Conservation (phyloP, 2,797 vertebrate species). For the Micromesistius poutassou region DNA sequence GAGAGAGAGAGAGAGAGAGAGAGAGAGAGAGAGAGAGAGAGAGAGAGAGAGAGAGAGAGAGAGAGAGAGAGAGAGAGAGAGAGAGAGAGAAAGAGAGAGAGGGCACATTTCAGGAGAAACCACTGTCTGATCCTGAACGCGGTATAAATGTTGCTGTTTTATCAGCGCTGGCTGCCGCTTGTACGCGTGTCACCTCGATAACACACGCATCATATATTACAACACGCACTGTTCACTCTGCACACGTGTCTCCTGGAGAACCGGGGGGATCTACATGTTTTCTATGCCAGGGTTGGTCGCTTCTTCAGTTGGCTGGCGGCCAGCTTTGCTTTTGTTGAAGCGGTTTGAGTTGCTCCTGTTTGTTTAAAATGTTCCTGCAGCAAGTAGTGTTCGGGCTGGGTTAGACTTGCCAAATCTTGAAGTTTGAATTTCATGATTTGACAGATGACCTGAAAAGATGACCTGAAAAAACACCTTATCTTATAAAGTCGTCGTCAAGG, state of each 20-base stretch:
- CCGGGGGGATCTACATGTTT: not conserved
- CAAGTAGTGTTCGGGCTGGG: not conserved
- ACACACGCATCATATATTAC: conserved; percentile 18
- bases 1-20: conserved; percentile 41
- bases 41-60: conserved; percentile 32
- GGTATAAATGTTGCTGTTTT: conserved; percentile 27
- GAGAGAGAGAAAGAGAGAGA: conserved; percentile 29
- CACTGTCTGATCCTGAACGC: conserved; percentile 5
- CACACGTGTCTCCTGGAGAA: not conserved
- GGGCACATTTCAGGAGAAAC: conserved; percentile 2
- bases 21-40: conserved; percentile 37
- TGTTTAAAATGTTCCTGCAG: not conserved
- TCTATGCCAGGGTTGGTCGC: not conserved
- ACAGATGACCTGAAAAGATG: not conserved
- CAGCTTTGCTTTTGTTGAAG: not conserved
- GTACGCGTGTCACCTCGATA: conserved; percentile 30
- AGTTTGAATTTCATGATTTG: not conserved
- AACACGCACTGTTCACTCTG: conserved; percentile 7
- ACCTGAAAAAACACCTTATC: too few species aligned
- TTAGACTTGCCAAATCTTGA: not conserved
- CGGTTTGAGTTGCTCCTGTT: not conserved
- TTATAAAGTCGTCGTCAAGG: too few species aligned
- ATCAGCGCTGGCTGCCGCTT: conserved; percentile 30
- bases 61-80: conserved; percentile 36
- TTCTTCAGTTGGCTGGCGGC: not conserved